These are phyloP conservation scores for Tetramorium bicarinatum DNA, from an alignment of 2,888 invertebrate species.

Conservation along the genomic window DNA sequence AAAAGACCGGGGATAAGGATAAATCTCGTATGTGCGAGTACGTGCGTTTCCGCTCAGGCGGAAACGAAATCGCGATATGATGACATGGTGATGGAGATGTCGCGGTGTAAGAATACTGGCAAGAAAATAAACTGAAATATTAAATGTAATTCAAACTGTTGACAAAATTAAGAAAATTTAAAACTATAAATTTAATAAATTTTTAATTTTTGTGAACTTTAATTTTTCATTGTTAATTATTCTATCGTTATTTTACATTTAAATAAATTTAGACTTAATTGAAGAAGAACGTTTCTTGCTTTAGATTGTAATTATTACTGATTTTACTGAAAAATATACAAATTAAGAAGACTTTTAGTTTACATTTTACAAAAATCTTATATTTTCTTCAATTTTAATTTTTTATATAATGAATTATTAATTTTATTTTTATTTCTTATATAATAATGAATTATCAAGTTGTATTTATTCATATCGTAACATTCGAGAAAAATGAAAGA, in stretches of 20 bases:
- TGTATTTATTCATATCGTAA: background rate
- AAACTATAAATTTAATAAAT: background rate
- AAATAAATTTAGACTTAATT: conserved; percentile 13
- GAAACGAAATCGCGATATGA: conserved; percentile 21
- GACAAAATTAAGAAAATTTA: background rate
- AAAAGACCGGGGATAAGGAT: conserved; percentile 21
- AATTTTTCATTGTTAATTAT: no score
- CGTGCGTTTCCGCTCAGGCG: conserved; percentile 16
- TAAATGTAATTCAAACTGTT: background rate
- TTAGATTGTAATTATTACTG: background rate
- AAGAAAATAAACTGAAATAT: background rate
- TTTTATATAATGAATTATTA: background rate
- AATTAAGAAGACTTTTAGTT: background rate
- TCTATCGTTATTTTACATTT: background rate
- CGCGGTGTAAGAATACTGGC: background rate
- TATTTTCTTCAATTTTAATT: background rate
- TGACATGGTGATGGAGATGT: background rate
- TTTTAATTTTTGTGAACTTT: background rate
- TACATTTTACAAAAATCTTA: background rate
- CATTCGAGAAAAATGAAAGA: background rate
- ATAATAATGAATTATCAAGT: background rate
- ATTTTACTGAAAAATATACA: background rate
- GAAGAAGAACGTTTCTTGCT: background rate
- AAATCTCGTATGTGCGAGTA: conserved; percentile 19
- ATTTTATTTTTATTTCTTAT: background rate